phyloP scores from a whole-genome alignment of 1,140 invertebrate genomes.

The Apis mellifera region Amel_HAv3.1 CM009932.2:9368501-9369000 shows the following conservation, averaged over 20 bases:
- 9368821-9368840: slow-evolving; percentile 11
- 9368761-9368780: neutral
- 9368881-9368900: neutral
- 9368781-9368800: slow-evolving; percentile 1
- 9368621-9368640: slow-evolving; percentile 31
- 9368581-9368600: slow-evolving; percentile 51
- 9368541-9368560: slow-evolving; percentile 37
- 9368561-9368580: slow-evolving; percentile 12
- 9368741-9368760: neutral
- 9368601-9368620: slow-evolving; percentile 44
- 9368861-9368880: neutral
- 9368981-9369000: slow-evolving; percentile 45
- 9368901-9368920: neutral
- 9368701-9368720: slow-evolving; percentile 44
- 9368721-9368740: slow-evolving; percentile 37
- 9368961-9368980: slow-evolving; percentile 20
- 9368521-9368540: slow-evolving; percentile 61
- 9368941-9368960: slow-evolving; percentile 1
- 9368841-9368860: slow-evolving; percentile 19
- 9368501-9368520: slow-evolving; percentile 18
- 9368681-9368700: slow-evolving; percentile 61
- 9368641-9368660: slow-evolving; percentile 41
- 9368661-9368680: slow-evolving; percentile 26
- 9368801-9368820: slow-evolving; percentile 41
- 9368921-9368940: neutral